Percentiles rank a stretch among this genome's conserved stretches.
These are phyloP conservation scores for Balearica regulorum DNA, from an alignment of 2,797 vertebrate species.

Conservation along the genomic window DNA sequence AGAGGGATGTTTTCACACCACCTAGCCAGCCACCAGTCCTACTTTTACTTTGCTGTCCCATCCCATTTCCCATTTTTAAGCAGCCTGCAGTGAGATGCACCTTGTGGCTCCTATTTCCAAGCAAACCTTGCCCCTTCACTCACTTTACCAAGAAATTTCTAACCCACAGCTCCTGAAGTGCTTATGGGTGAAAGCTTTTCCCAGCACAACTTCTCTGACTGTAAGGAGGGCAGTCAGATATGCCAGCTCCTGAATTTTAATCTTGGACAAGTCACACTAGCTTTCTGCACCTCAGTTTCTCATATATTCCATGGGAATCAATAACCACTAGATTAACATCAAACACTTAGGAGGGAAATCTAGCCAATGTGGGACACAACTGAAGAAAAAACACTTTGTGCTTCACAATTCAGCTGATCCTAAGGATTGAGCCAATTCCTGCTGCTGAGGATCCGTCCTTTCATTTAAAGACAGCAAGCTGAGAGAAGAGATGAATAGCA, in stretches of 20 bases:
- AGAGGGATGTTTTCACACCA: not conserved
- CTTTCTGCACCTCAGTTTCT: not conserved
- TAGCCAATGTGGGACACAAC: not conserved
- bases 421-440: not conserved
- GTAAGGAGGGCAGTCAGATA: not conserved
- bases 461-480: not conserved
- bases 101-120: not conserved
- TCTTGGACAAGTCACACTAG: not conserved
- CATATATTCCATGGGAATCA: not conserved
- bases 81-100: not conserved
- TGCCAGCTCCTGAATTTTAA: not conserved
- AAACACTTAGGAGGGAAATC: not conserved
- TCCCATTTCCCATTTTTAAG: not conserved
- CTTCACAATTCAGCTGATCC: not conserved
- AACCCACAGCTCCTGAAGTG: not conserved
- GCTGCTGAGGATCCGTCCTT: slow-evolving; percentile 17
- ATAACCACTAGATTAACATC: not conserved
- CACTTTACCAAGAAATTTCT: not conserved
- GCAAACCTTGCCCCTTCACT: not conserved
- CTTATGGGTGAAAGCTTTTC: not conserved
- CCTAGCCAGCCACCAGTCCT: not conserved
- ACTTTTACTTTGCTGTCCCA: not conserved
- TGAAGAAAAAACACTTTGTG: slow-evolving; percentile 8
- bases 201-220: not conserved
- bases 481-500: slow-evolving; percentile 23